A percentile compares a stretch with the other conserved stretches of the same genome.
Conservation (phyloP, 2,888 invertebrate species). For the Polyommatus icarus region DNA sequence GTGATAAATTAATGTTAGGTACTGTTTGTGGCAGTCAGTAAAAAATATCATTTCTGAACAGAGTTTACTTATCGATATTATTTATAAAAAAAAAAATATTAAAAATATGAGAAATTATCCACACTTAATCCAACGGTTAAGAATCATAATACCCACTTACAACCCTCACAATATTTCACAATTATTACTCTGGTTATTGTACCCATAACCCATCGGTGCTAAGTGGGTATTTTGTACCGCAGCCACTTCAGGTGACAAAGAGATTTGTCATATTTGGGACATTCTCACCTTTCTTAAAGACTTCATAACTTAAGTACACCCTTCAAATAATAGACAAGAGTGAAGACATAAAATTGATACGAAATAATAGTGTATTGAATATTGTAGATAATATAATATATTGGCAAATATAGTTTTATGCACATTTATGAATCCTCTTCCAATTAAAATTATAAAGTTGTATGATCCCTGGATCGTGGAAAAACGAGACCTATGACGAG, state of each 20-base stretch:
- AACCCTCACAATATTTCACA: conserved; percentile 51
- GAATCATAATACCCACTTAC: conserved; percentile 53
- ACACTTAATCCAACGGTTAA: conserved; percentile 31
- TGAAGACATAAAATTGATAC: neutral
- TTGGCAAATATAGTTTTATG: too few species aligned
- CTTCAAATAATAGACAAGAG: neutral
- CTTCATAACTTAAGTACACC: conserved; percentile 32
- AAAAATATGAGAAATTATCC: conserved; percentile 11
- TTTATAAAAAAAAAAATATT: neutral
- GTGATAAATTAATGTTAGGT: too few species aligned
- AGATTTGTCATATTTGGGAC: conserved; percentile 59
- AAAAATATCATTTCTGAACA: neutral
- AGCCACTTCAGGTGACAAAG: conserved; percentile 65
- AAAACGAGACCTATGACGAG: too few species aligned
- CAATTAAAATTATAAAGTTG: too few species aligned
- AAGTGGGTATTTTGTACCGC: conserved; percentile 56
- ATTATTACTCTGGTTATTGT: conserved; percentile 55
- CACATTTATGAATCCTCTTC: too few species aligned
- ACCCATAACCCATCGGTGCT: conserved; percentile 48
- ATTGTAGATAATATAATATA: neutral
- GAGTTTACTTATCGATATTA: neutral
- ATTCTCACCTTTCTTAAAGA: conserved; percentile 38
- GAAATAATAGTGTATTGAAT: neutral
- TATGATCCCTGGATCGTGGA: too few species aligned
- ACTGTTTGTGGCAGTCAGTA: too few species aligned